phyloP scores from a whole-genome alignment of 1,140 invertebrate genomes.

The Drosophila ironensis region DNA sequence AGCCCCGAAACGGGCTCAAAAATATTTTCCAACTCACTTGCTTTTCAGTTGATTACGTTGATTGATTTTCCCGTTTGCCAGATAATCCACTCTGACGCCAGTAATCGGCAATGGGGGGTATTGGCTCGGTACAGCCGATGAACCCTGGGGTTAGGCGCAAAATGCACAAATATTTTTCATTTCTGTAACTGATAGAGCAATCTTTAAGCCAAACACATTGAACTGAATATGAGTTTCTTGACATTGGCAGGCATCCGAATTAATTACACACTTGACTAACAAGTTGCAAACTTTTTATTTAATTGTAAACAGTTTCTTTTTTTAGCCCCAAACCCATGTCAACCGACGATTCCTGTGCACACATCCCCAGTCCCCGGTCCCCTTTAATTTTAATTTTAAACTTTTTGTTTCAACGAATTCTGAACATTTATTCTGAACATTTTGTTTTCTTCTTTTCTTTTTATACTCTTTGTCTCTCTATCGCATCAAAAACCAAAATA shows the following conservation, averaged over 20 bases:
- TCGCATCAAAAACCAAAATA: slow-evolving; percentile 30
- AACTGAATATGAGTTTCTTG: slow-evolving; percentile 30
- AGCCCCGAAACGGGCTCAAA: slow-evolving; percentile 9
- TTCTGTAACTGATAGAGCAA: slow-evolving; percentile 31
- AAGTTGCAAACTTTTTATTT: background rate
- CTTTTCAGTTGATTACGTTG: slow-evolving; percentile 38
- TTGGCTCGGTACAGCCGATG: slow-evolving; percentile 10
- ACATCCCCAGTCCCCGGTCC: background rate
- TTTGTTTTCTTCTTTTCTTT: slow-evolving; percentile 73
- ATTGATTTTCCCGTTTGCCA: slow-evolving; percentile 3
- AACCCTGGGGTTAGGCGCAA: slow-evolving; percentile 21
- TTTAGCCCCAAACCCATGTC: background rate
- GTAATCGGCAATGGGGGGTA: slow-evolving; percentile 17
- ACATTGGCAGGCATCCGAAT: slow-evolving; percentile 9
- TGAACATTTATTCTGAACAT: slow-evolving; percentile 50
- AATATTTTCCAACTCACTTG: slow-evolving; percentile 9
- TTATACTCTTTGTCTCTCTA: slow-evolving; percentile 41
- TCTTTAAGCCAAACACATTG: slow-evolving; percentile 6
- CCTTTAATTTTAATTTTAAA: slow-evolving; percentile 25
- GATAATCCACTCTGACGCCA: slow-evolving; percentile 69
- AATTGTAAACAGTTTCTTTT: too few species aligned
- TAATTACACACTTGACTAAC: slow-evolving; percentile 9
- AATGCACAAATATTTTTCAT: slow-evolving; percentile 60
- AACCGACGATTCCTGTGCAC: background rate
- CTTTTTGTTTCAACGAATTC: slow-evolving; percentile 13